Evolutionary conservation across 2,113 vertebrate genomes (phyloP).

Genomic region (Oryzias melastigma): DNA sequence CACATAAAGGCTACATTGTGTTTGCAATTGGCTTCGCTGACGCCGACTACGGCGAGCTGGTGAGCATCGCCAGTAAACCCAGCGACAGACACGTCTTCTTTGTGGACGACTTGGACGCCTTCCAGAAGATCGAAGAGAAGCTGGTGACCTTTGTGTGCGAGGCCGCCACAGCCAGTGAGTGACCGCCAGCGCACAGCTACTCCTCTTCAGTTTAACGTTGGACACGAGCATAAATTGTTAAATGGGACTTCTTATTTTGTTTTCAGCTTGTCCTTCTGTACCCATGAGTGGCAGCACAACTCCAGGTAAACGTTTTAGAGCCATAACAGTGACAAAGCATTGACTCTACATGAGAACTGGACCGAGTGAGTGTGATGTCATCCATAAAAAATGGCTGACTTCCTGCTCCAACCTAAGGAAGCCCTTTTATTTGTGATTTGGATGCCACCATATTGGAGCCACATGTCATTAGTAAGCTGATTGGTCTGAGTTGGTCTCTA

Average conservation of each 20-base stretch:
- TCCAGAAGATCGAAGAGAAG: constrained; percentile 95
- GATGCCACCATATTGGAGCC: too few relatives aligned
- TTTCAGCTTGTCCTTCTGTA: constrained; percentile 88
- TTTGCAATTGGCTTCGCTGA: constrained; percentile 97
- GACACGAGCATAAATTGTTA: too few relatives aligned
- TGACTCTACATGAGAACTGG: too few relatives aligned
- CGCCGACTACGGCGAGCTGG: constrained; percentile 92
- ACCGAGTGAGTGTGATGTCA: too few relatives aligned
- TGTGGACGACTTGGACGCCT: constrained; percentile 95
- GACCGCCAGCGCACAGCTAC: too few relatives aligned
- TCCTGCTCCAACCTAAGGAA: too few relatives aligned
- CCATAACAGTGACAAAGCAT: too few relatives aligned
- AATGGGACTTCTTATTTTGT: constrained; percentile 18
- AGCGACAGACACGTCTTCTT: constrained; percentile 95
- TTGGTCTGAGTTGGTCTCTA: too few relatives aligned
- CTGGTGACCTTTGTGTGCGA: constrained; percentile 97
- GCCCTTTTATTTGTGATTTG: too few relatives aligned
- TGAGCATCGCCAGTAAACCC: constrained; percentile 94
- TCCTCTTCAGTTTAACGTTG: neutral
- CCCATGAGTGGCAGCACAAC: constrained; percentile 85
- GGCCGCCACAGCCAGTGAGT: constrained; percentile 94
- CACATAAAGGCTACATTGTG: constrained; percentile 85
- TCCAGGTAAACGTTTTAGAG: constrained; percentile 76
- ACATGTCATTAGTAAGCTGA: too few relatives aligned
- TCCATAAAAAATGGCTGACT: too few relatives aligned